Percentiles rank a stretch among this genome's conserved stretches.
phyloP scores from a whole-genome alignment of 2,888 invertebrate genomes.

The Drosophila phalerata region DNA sequence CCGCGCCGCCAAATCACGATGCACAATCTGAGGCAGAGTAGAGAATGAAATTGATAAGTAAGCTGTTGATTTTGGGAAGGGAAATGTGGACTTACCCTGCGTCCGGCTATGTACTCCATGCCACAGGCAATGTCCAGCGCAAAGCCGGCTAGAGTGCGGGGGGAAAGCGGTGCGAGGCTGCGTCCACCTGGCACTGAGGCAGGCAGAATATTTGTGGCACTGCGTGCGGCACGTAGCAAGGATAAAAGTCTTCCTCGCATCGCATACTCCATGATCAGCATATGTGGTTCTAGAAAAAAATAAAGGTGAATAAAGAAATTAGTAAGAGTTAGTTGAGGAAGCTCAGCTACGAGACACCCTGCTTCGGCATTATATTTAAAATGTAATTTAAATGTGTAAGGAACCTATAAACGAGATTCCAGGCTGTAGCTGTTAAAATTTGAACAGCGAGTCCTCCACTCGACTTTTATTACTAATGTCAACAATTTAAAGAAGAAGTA shows the following conservation, averaged over 20 bases:
- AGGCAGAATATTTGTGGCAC: slow-evolving; percentile 86
- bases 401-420: no score
- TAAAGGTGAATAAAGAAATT: neutral
- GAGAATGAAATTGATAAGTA: neutral
- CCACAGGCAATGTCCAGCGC: slow-evolving; percentile 93
- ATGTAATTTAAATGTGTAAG: no score
- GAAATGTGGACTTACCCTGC: slow-evolving; percentile 87
- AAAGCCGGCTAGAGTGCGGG: slow-evolving; percentile 91
- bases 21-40: slow-evolving; percentile 89
- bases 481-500: no score
- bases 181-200: slow-evolving; percentile 85
- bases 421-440: no score
- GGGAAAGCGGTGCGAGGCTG: slow-evolving; percentile 84
- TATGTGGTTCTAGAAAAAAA: slow-evolving; percentile 89
- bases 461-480: no score
- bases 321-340: no score
- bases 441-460: no score
- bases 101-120: slow-evolving; percentile 93
- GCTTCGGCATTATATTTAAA: no score
- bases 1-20: slow-evolving; percentile 93
- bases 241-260: slow-evolving; percentile 93
- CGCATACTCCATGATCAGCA: slow-evolving; percentile 94
- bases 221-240: slow-evolving; percentile 88
- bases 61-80: neutral
- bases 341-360: no score